phyloP scores from a whole-genome alignment of 2,113 vertebrate genomes.

The Oophaga pumilio region DNA sequence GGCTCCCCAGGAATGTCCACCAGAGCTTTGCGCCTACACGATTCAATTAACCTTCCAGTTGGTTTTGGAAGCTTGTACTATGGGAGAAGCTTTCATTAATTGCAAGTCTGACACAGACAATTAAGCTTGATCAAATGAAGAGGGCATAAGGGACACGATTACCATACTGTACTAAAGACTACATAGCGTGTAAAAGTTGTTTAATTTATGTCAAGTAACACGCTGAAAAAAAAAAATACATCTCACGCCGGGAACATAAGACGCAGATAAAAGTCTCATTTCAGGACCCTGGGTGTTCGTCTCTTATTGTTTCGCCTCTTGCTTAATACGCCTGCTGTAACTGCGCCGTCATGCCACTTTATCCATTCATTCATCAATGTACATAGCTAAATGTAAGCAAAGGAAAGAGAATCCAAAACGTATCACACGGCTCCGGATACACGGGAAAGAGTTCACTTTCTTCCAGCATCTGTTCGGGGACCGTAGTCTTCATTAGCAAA shows the following conservation, averaged over 20 bases:
- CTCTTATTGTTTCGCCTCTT: neutral
- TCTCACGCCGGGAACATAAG: conserved; percentile 15
- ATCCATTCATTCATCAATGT: conserved; percentile 38
- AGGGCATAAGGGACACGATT: conserved; percentile 77
- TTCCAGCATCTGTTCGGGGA: conserved; percentile 39
- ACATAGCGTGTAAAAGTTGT: conserved; percentile 75
- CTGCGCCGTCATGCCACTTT: conserved; percentile 1
- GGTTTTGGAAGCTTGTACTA: conserved; percentile 74
- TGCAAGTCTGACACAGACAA: conserved; percentile 81
- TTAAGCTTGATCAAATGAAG: conserved; percentile 81
- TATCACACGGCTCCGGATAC: neutral
- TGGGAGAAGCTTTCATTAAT: conserved; percentile 76
- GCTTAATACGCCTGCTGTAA: neutral
- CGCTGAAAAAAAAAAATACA: conserved; percentile 35
- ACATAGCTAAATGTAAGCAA: conserved; percentile 35
- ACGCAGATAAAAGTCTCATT: conserved; percentile 16
- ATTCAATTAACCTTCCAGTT: conserved; percentile 85
- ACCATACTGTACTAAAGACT: conserved; percentile 77
- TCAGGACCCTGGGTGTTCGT: neutral
- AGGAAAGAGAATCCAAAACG: conserved; percentile 11
- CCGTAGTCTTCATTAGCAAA: neutral
- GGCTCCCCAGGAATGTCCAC: conserved; percentile 70
- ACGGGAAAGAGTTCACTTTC: conserved; percentile 12
- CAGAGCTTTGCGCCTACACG: conserved; percentile 72
- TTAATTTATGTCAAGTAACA: conserved; percentile 76